phyloP scores from a whole-genome alignment of 1,140 invertebrate genomes.

The Heliconius melpomene region DNA sequence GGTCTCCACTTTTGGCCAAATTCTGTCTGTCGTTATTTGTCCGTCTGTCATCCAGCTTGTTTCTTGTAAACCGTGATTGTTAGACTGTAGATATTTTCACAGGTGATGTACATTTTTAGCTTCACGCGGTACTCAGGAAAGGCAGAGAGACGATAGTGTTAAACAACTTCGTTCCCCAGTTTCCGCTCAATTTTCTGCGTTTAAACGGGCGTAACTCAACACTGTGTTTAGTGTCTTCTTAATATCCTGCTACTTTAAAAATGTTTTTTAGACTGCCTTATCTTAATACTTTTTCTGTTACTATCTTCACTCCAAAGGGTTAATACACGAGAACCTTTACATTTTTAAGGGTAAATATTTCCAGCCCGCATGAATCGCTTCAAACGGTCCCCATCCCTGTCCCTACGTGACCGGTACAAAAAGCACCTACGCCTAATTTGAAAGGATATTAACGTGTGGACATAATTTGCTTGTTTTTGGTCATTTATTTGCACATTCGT shows the following conservation, averaged over 20 bases:
- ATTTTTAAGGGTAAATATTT: conserved; percentile 9
- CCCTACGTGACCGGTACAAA: conserved; percentile 2
- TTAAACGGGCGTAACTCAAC: no score
- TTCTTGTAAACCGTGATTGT: no score
- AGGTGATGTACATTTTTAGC: no score
- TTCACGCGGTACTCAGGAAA: background rate
- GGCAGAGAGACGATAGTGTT: background rate
- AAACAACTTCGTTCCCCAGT: background rate
- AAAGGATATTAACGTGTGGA: conserved; percentile 5
- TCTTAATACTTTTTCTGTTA: background rate
- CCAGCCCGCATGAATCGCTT: conserved; percentile 11
- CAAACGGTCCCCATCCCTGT: background rate
- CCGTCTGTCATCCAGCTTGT: no score
- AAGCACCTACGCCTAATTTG: conserved; percentile 6
- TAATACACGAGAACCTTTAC: background rate
- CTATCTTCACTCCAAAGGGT: background rate
- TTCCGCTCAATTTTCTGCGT: no score
- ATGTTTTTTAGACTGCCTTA: background rate
- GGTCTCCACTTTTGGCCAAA: no score
- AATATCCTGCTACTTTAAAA: background rate
- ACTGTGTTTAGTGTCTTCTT: no score
- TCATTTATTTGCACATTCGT: background rate
- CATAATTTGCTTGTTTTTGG: conserved; percentile 10
- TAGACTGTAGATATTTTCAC: no score
- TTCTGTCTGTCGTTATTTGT: no score